A percentile compares a stretch with the other conserved stretches of the same genome.
Conservation (phyloP, 2,888 invertebrate genomes). For the Oxycera nigricornis region DNA sequence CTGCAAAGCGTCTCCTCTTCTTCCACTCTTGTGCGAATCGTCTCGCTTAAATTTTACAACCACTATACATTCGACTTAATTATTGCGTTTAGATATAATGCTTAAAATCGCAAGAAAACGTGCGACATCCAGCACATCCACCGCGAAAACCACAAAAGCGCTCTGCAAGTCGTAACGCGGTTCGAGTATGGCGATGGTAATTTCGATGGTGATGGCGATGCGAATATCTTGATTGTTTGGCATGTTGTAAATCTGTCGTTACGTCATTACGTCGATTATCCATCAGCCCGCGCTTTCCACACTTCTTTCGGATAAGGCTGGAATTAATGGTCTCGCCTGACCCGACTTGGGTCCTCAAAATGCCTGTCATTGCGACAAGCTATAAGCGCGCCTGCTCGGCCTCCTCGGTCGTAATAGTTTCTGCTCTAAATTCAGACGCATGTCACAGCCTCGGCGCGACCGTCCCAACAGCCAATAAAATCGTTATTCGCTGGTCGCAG, state of each 20-base stretch:
- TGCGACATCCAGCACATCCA: neutral
- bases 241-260: constrained; percentile 42
- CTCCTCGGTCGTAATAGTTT: constrained; percentile 31
- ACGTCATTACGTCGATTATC: constrained; percentile 3
- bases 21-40: no score
- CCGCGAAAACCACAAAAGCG: neutral
- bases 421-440: constrained; percentile 45
- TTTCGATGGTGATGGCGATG: neutral
- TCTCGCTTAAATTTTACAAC: no score
- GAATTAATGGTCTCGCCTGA: neutral
- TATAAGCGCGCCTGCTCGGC: neutral
- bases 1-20: no score
- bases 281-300: neutral
- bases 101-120: neutral
- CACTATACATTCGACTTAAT: neutral
- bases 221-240: neutral
- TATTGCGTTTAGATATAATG: neutral
- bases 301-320: neutral
- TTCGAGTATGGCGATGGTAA: neutral
- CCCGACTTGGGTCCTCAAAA: neutral
- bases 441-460: constrained; percentile 16
- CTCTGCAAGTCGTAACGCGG: neutral
- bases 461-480: constrained; percentile 24
- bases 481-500: constrained; percentile 16
- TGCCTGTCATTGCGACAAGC: neutral